Conservation (phyloP, 2,888 invertebrate species). For the Hemistola chrysoprasaria region DNA sequence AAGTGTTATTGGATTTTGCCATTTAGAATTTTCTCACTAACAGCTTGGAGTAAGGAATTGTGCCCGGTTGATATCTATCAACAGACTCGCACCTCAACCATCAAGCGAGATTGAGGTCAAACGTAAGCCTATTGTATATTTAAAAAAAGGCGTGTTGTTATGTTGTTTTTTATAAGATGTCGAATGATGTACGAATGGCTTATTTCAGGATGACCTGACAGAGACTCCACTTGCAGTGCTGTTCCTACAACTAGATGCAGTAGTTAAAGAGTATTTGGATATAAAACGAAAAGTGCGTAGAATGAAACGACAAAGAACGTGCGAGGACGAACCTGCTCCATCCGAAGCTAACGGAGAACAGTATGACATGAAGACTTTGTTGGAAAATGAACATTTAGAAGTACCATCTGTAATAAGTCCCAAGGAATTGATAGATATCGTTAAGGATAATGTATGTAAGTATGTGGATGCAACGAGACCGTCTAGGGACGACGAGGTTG, state of each 20-base stretch:
- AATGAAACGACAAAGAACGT: constrained; percentile 62
- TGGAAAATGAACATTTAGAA: constrained; percentile 59
- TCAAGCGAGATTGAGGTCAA: no score
- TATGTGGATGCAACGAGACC: constrained; percentile 44
- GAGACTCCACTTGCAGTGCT: constrained; percentile 71
- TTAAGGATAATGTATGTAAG: constrained; percentile 57
- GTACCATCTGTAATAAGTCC: constrained; percentile 43
- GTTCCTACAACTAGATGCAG: constrained; percentile 70
- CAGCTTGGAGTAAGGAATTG: no score
- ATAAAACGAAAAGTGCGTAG: constrained; percentile 60
- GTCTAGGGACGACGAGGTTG: constrained; percentile 57
- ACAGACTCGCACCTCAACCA: no score
- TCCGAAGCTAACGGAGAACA: constrained; percentile 32
- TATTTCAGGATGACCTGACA: constrained; percentile 71
- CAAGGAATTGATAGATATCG: constrained; percentile 52
- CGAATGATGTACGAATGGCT: no score
- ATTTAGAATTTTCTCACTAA: no score
- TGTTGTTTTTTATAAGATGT: constrained; percentile 8
- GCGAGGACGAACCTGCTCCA: constrained; percentile 43
- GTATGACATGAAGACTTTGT: constrained; percentile 50
- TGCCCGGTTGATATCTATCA: no score
- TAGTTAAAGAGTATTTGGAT: constrained; percentile 60
- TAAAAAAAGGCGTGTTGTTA: no score
- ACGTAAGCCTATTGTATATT: no score
- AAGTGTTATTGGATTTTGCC: no score